Percentiles rank a stretch among this genome's conserved stretches.
phyloP scores from a whole-genome alignment of 1,140 invertebrate species.

The Lethrus apterus region DNA sequence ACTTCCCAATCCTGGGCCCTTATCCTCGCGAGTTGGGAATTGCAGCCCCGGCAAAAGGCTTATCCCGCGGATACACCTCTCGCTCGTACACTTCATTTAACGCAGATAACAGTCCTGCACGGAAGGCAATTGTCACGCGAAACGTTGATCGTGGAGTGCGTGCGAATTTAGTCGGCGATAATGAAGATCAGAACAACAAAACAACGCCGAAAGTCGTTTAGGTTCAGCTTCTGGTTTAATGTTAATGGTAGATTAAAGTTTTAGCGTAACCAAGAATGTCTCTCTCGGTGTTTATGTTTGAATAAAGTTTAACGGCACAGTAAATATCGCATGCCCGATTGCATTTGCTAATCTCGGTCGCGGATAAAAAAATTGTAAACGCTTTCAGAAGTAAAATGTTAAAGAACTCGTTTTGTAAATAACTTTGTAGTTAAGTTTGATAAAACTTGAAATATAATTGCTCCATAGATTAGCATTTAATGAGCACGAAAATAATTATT shows the following conservation, averaged over 20 bases:
- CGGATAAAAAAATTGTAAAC: too few relatives aligned
- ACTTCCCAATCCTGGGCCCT: slow-evolving; percentile 30
- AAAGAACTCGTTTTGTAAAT: too few relatives aligned
- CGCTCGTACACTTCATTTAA: slow-evolving; percentile 41
- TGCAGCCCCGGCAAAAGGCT: slow-evolving; percentile 36
- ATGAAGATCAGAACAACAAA: slow-evolving; percentile 27
- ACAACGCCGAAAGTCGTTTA: slow-evolving; percentile 23
- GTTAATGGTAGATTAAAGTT: slow-evolving; percentile 17
- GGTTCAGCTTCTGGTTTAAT: slow-evolving; percentile 22
- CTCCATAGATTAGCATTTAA: too few relatives aligned
- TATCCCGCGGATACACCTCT: slow-evolving; percentile 37
- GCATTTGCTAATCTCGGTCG: too few relatives aligned
- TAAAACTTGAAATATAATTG: too few relatives aligned
- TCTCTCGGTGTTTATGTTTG: slow-evolving; percentile 8
- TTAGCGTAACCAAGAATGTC: slow-evolving; percentile 11
- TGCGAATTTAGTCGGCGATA: slow-evolving; percentile 29
- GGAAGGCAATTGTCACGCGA: slow-evolving; percentile 28
- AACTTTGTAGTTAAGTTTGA: too few relatives aligned
- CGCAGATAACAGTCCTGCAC: slow-evolving; percentile 33
- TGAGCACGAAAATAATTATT: too few relatives aligned
- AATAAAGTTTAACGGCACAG: slow-evolving; percentile 1
- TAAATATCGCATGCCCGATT: slow-evolving; percentile 10
- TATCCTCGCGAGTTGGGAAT: slow-evolving; percentile 31
- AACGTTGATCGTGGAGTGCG: slow-evolving; percentile 28
- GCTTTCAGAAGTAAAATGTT: too few relatives aligned